A percentile compares a stretch with the other conserved stretches of the same genome.
Evolutionary conservation across 2,888 invertebrate species (phyloP).

Genomic region (Lottia scabra): DNA sequence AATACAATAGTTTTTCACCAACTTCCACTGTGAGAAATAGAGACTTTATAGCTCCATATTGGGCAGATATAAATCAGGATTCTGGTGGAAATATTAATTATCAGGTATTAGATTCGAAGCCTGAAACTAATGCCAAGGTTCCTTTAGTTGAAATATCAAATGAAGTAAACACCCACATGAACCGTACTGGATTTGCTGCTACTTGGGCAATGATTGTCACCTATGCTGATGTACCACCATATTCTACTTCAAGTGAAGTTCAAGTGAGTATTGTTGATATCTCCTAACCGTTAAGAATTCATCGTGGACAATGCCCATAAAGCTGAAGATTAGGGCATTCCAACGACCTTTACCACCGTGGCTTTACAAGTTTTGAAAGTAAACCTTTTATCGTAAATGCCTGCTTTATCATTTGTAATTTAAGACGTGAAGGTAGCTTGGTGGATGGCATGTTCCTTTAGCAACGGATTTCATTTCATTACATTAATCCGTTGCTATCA

Average conservation of each 20-base stretch:
- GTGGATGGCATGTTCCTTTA: too few species aligned
- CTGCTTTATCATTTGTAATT: too few species aligned
- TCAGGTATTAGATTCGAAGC: conserved; percentile 12
- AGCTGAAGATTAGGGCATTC: too few species aligned
- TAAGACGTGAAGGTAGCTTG: too few species aligned
- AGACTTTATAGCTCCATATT: conserved; percentile 23
- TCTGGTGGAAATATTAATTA: conserved; percentile 16
- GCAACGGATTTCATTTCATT: too few species aligned
- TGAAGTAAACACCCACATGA: not conserved
- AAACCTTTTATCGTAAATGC: too few species aligned
- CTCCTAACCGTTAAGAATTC: too few species aligned
- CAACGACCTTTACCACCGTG: too few species aligned
- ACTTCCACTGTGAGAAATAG: not conserved
- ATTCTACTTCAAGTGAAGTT: not conserved
- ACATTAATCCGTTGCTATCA: too few species aligned
- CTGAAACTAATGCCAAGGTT: not conserved
- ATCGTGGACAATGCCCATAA: too few species aligned
- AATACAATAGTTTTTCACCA: conserved; percentile 19
- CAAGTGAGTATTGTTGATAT: too few species aligned
- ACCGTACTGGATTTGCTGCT: not conserved
- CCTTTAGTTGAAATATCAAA: not conserved
- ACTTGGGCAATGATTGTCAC: conserved; percentile 17
- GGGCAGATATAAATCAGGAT: conserved; percentile 19
- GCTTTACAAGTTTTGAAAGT: too few species aligned
- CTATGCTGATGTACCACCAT: conserved; percentile 18